These are phyloP conservation scores for Coracias cyanogaster DNA, from an alignment of 2,797 vertebrate genomes.

Conservation along the genomic window DNA sequence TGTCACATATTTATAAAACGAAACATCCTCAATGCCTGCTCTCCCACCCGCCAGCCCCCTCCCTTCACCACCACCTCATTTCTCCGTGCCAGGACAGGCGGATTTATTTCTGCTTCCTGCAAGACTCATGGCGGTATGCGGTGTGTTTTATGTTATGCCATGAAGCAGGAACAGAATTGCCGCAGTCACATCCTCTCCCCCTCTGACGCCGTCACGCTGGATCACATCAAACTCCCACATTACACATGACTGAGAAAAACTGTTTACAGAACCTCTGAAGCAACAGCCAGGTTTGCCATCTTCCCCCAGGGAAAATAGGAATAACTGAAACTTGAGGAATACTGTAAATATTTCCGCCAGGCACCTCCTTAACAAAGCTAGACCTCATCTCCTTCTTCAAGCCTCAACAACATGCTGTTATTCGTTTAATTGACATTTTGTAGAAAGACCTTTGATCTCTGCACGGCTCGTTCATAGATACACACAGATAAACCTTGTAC, in stretches of 20 bases:
- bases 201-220: rapidly evolving
- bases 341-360: not conserved
- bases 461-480: not conserved
- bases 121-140: not conserved
- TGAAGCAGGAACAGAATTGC: not conserved
- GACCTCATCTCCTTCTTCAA: constrained; percentile 13
- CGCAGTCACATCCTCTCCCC: not conserved
- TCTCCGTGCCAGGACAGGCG: not conserved
- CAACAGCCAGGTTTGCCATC: not conserved
- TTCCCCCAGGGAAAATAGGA: not conserved
- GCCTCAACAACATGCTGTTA: not conserved
- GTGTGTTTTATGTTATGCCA: not conserved
- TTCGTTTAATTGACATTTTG: not conserved
- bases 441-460: not conserved
- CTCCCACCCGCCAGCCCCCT: not conserved
- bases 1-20: not conserved
- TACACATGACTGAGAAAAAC: not conserved
- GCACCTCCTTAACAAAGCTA: not conserved
- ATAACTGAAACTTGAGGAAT: not conserved
- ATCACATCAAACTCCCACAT: not conserved
- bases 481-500: not conserved
- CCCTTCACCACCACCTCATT: not conserved
- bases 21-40: not conserved
- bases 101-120: not conserved
- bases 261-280: not conserved